Evolutionary conservation across 2,888 invertebrate genomes (phyloP).

Genomic region (Strigamia crassipes): DNA sequence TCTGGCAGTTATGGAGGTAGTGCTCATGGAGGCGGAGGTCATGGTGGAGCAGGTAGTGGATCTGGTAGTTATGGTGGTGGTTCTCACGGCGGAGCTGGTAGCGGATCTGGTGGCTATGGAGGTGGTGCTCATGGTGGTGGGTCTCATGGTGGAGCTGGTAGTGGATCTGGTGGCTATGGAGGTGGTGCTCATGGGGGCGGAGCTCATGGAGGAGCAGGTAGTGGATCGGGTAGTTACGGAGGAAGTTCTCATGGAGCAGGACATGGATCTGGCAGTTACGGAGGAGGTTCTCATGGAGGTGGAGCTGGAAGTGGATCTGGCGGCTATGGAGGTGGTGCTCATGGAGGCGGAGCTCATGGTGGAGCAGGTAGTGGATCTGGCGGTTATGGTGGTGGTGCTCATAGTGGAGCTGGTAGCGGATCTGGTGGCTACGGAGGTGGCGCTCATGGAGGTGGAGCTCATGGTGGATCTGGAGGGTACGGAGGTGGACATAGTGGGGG

Average conservation of each 20-base stretch:
- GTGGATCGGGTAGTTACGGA: too few species aligned
- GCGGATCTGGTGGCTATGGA: neutral
- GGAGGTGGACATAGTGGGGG: too few species aligned
- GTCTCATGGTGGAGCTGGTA: neutral
- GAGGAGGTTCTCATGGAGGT: neutral
- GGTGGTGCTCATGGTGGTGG: slow-evolving; percentile 31
- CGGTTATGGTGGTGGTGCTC: too few species aligned
- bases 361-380: neutral
- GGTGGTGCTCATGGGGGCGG: neutral
- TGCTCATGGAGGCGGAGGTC: neutral
- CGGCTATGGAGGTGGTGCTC: neutral
- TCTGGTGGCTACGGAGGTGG: too few species aligned
- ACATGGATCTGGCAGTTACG: too few species aligned
- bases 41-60: neutral
- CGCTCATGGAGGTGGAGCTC: too few species aligned
- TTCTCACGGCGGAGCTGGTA: neutral
- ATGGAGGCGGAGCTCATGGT: slow-evolving; percentile 1
- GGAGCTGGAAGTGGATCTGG: neutral
- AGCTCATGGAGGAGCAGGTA: neutral
- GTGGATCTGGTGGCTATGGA: neutral
- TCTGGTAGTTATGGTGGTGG: slow-evolving; percentile 17
- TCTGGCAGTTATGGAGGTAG: slow-evolving; percentile 28
- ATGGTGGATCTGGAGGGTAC: too few species aligned
- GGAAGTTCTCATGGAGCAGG: too few species aligned
- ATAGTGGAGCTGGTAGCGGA: neutral